Evolutionary conservation across 2,113 vertebrate species (phyloP), one percentile per base, ranked within the genome.

Genomic region (Monarcha castaneiventris): DNA sequence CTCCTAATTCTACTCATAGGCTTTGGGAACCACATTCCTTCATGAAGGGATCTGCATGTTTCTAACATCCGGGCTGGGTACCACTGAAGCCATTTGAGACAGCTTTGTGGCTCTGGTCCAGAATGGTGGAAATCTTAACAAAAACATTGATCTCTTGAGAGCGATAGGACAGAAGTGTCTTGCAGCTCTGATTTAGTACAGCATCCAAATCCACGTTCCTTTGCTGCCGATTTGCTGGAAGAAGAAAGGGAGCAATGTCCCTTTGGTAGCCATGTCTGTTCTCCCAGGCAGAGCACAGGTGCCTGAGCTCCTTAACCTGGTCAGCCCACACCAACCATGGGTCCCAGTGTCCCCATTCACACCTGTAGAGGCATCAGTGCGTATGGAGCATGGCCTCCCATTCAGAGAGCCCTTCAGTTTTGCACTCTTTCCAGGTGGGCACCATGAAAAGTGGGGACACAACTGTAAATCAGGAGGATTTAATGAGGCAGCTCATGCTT

Each of bases 221-320:
- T 78, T 48, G 21, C 44, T 33, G 56, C 21, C 33, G 23, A 72
- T 72, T 39, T 87, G 13, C 21, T 81, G 48, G 23, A 49, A 71
- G 16, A 46, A 76, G 32, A 33, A 61, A n/a, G 23, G 51, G 23
- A 84, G 17, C 56, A 52, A 11, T 51, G 58, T 44, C 37, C 41
- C n/a, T 66, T 72, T 54, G 32, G 35, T 62, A 49, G 43, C 52
- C 25, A 7, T 55, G 48, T 64, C 52, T 71, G 26, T 48, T 91
- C 35, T 88, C 46, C 12, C 25, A 69, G 26, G 39, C 12, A 7
- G 9, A 33, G 16, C 52, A 51, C 18, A 63, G 44, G 15, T 12
- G 33, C n/a, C 27, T 0, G 0, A 59, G 27, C 55, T 87, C 27
- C 39, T n/a, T 59, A 25, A 35, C 1, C 4, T 3, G 2, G 6